Evolutionary conservation across 2,113 vertebrate genomes (phyloP), one percentile per base, ranked within the genome.

Genomic region (Chitala chitala): DNA sequence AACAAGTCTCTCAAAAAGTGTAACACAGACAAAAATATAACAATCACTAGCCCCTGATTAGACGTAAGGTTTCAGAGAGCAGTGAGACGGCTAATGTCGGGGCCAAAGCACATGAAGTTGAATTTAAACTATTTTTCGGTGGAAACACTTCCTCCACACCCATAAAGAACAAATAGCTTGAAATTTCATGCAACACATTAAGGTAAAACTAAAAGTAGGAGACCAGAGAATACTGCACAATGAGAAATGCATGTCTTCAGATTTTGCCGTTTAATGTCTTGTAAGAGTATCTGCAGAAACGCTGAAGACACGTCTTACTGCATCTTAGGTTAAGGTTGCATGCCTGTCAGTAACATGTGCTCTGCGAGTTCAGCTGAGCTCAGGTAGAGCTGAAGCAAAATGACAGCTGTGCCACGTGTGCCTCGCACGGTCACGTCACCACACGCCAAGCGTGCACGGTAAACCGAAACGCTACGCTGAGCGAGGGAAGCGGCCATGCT

Each of bases 131-230:
- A 15, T 66, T 24, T 66, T 40, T 26, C 36, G 10, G 1, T 17
- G 64, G 4, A 66, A 59, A 61, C 3, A 33, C 13, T 17, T 15
- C 17, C 13, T 33, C 15, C 29, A 17, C 59, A 63, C 15, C 59
- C n/a, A n/a, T n/a, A n/a, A n/a, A n/a, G n/a, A 51, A 68, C 24
- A 26, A 68, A 68, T 68, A 46, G 24, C 64, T 46, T 44, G 13
- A 68, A 68, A 10, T 10, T 36, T 68, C 22, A 68, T 46, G 64
- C 26, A n/a, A 68, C 24, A 51, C 12, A 46, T 68, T 46, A 38
- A 65, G 33, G 64, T 29, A 48, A 63, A 68, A 68, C 64, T 68
- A 42, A 68, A 68, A 48, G 38, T 26, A 68, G 64, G 64, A 46
- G 22, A 44, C 15, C 3, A 55, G 6, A 55, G 20, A 55, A 55